Percentiles rank a stretch among this genome's conserved stretches.
Conservation (phyloP, 2,888 invertebrate genomes). For the Mactromeris polynyma region DNA sequence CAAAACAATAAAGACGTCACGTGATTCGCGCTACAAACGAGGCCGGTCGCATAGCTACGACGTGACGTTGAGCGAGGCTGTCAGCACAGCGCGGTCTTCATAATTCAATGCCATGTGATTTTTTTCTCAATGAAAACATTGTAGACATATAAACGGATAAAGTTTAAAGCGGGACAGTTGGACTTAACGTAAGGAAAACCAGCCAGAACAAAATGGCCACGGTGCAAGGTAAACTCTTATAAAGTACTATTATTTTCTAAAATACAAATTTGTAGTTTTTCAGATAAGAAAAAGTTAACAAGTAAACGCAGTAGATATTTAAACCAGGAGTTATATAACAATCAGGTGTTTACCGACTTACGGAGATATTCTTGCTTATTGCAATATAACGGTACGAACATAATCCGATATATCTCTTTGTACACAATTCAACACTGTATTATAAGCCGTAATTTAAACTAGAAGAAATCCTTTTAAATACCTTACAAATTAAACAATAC, state of each 20-base stretch:
- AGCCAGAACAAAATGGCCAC: slow-evolving; percentile 40
- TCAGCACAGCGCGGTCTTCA: slow-evolving; percentile 24
- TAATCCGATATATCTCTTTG: slow-evolving; percentile 34
- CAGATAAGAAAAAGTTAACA: neutral
- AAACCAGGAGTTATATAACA: neutral
- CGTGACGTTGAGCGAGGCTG: slow-evolving; percentile 46
- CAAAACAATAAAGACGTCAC: slow-evolving; percentile 62
- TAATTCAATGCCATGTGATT: slow-evolving; percentile 40
- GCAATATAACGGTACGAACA: neutral
- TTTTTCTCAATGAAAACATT: slow-evolving; percentile 36
- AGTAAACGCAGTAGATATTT: neutral
- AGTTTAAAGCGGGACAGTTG: neutral
- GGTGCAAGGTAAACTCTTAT: slow-evolving; percentile 37
- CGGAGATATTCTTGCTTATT: neutral
- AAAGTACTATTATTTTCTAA: neutral
- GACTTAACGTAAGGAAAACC: slow-evolving; percentile 3
- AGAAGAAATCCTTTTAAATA: slow-evolving; percentile 36
- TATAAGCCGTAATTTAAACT: slow-evolving; percentile 21
- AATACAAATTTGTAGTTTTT: neutral
- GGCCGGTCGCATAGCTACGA: slow-evolving; percentile 62
- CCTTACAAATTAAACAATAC: slow-evolving; percentile 36
- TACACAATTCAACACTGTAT: slow-evolving; percentile 42
- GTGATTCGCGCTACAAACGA: slow-evolving; percentile 55
- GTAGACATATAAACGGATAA: slow-evolving; percentile 30
- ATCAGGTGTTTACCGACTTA: neutral